These are phyloP conservation scores for Eumaeus atala DNA, from an alignment of 1,140 invertebrate species.

Conservation along the genomic window DNA sequence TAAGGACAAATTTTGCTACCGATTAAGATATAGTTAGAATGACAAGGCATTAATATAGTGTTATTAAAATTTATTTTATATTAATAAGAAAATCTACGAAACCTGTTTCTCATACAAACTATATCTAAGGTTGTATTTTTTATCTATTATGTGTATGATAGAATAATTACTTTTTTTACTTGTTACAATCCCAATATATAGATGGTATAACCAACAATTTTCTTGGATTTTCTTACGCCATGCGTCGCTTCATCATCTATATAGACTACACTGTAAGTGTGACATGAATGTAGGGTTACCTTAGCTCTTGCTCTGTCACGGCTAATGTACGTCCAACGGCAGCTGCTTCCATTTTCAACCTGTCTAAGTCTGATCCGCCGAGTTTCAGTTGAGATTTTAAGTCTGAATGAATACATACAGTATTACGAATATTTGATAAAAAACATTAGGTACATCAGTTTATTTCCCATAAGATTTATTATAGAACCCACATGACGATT, in stretches of 20 bases:
- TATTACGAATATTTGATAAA: neutral
- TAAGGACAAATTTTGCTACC: constrained; percentile 53
- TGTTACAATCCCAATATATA: neutral
- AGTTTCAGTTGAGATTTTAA: constrained; percentile 52
- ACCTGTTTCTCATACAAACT: constrained; percentile 6
- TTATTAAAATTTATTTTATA: too few relatives aligned
- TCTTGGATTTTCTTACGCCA: neutral
- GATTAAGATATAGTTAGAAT: constrained; percentile 32
- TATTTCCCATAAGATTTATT: too few relatives aligned
- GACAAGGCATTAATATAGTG: constrained; percentile 12
- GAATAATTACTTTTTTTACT: too few relatives aligned
- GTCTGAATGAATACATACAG: constrained; percentile 35
- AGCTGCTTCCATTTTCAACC: constrained; percentile 41
- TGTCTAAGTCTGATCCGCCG: constrained; percentile 46
- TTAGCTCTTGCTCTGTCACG: constrained; percentile 61
- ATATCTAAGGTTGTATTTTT: neutral
- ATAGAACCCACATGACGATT: too few relatives aligned
- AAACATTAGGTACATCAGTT: neutral
- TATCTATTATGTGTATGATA: neutral
- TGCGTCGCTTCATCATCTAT: constrained; percentile 2
- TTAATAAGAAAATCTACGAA: constrained; percentile 13
- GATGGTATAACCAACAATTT: neutral
- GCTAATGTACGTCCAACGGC: constrained; percentile 52
- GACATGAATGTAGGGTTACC: constrained; percentile 28
- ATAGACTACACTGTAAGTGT: neutral